Percentiles rank a stretch among this genome's conserved stretches.
These are phyloP conservation scores for Tilapia sparmanii DNA, from an alignment of 2,113 vertebrate genomes.

Conservation along the genomic window DNA sequence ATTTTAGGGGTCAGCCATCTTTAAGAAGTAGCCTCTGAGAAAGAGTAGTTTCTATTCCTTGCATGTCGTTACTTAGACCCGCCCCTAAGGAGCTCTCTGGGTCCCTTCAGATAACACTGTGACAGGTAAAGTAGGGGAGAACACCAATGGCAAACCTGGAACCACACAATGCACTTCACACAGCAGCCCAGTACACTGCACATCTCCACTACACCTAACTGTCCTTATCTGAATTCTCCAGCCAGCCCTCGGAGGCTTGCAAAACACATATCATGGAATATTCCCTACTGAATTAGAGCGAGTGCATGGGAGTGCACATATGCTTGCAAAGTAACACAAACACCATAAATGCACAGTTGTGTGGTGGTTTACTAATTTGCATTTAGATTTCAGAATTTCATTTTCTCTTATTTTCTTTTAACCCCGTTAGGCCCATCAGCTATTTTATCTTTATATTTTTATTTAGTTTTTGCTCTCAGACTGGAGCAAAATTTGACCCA, in stretches of 20 bases:
- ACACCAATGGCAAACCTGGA: conserved; percentile 12
- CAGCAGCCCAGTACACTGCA: conserved; percentile 1
- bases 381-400: conserved; percentile 44
- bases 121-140: conserved; percentile 1
- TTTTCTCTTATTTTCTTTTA: neutral
- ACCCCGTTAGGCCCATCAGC: neutral
- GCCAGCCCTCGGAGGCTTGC: conserved; percentile 39
- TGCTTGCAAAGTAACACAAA: conserved; percentile 4
- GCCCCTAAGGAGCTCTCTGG: conserved; percentile 31
- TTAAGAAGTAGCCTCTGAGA: neutral
- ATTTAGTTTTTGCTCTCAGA: neutral
- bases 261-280: conserved; percentile 21
- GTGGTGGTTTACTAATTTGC: conserved; percentile 48
- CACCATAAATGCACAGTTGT: conserved; percentile 4
- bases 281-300: neutral
- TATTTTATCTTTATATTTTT: neutral
- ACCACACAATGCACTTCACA: conserved; percentile 14
- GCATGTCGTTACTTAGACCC: conserved; percentile 19
- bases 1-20: neutral
- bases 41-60: neutral
- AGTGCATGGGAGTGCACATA: neutral
- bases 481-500: neutral
- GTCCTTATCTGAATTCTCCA: conserved; percentile 59
- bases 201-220: conserved; percentile 1
- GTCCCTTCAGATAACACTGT: conserved; percentile 44